phyloP scores from a whole-genome alignment of 2,888 invertebrate species.

The Agonopterix alstromeriana region DNA sequence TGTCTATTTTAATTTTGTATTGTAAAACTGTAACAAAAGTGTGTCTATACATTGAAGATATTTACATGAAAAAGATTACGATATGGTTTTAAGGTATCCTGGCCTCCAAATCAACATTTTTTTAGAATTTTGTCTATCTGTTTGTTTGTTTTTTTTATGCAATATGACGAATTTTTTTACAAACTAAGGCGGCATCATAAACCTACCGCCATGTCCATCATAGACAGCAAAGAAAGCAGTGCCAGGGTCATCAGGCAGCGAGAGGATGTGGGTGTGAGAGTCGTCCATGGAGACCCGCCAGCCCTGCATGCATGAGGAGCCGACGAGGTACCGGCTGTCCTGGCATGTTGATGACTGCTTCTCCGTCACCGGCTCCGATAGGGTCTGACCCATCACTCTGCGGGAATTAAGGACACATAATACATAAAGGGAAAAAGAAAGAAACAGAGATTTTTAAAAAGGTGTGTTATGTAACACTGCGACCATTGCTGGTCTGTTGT shows the following conservation, averaged over 20 bases:
- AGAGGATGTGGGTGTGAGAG: slow-evolving; percentile 96
- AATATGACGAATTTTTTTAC: too few species aligned
- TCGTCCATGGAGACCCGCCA: slow-evolving; percentile 99
- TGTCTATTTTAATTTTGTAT: too few species aligned
- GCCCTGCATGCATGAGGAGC: slow-evolving; percentile 99
- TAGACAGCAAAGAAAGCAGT: slow-evolving; percentile 98
- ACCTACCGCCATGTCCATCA: slow-evolving; percentile 93
- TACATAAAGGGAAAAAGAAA: neutral
- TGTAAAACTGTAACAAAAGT: too few species aligned
- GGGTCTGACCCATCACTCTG: slow-evolving; percentile 94
- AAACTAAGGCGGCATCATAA: neutral
- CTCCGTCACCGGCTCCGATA: slow-evolving; percentile 96
- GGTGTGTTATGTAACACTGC: too few species aligned
- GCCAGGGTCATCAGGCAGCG: slow-evolving; percentile 93
- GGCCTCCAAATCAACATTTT: too few species aligned
- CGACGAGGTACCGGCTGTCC: slow-evolving; percentile 84
- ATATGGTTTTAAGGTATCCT: too few species aligned
- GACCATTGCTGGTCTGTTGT: too few species aligned
- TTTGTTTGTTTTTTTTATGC: too few species aligned
- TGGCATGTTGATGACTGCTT: slow-evolving; percentile 90
- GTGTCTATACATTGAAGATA: too few species aligned
- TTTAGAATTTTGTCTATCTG: too few species aligned
- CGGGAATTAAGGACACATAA: slow-evolving; percentile 7
- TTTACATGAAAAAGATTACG: too few species aligned
- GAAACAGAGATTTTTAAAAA: too few species aligned